Percentiles rank a stretch among this genome's conserved stretches.
Conservation (phyloP, 2,888 invertebrate species). For the Merodon equestris region DNA sequence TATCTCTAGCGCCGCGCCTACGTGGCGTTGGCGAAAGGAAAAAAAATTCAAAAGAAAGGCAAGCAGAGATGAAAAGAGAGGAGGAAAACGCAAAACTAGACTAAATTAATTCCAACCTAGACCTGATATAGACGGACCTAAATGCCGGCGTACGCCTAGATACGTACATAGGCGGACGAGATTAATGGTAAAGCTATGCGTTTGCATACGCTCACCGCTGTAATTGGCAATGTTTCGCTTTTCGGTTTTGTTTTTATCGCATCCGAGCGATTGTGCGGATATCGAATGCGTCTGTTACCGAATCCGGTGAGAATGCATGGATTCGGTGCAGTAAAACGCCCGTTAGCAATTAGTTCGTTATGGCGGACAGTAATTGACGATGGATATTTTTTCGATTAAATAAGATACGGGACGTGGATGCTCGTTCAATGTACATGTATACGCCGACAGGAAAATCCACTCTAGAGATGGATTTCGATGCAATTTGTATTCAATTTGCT, state of each 20-base stretch:
- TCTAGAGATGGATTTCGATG: slow-evolving; percentile 31
- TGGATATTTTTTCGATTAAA: slow-evolving; percentile 47
- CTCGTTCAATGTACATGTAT: slow-evolving; percentile 37
- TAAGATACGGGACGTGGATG: slow-evolving; percentile 53
- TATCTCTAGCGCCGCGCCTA: slow-evolving; percentile 28
- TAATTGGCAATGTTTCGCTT: slow-evolving; percentile 42
- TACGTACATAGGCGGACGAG: slow-evolving; percentile 16
- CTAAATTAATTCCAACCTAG: slow-evolving; percentile 60
- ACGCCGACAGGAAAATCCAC: slow-evolving; percentile 61
- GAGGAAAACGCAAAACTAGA: slow-evolving; percentile 47
- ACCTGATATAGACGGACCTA: slow-evolving; percentile 42
- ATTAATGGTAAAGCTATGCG: slow-evolving; percentile 41
- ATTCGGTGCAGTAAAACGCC: slow-evolving; percentile 36
- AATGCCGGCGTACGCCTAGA: slow-evolving; percentile 16
- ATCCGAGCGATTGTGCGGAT: slow-evolving; percentile 23
- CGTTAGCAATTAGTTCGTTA: slow-evolving; percentile 62
- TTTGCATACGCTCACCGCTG: slow-evolving; percentile 47
- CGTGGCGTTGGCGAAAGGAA: too few relatives aligned
- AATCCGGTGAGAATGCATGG: too few relatives aligned
- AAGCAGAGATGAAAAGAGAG: too few relatives aligned
- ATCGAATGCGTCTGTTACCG: slow-evolving; percentile 25
- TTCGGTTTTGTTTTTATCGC: slow-evolving; percentile 43
- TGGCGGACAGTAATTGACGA: slow-evolving; percentile 60
- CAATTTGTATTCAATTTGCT: slow-evolving; percentile 41
- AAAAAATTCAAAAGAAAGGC: too few relatives aligned